Evolutionary conservation across 2,113 vertebrate species (phyloP).

Genomic region (Carassius gibelio): DNA sequence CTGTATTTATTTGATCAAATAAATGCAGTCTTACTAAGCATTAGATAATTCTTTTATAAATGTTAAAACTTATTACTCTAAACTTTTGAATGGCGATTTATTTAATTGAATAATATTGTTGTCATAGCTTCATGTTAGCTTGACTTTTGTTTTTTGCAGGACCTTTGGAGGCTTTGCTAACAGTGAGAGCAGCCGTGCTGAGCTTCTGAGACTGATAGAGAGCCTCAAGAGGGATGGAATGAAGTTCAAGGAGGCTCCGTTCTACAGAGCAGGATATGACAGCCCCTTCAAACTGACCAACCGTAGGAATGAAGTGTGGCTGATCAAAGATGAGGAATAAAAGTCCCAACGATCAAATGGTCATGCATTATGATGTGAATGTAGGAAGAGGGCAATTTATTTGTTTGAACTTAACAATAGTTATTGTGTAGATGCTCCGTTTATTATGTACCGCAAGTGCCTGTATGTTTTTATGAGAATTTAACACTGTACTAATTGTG

Average conservation of each 20-base stretch:
- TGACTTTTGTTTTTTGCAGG: conserved; percentile 60
- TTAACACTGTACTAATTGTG: neutral
- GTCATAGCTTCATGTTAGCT: neutral
- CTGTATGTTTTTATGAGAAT: conserved; percentile 1
- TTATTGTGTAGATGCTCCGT: neutral
- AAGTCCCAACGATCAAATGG: neutral
- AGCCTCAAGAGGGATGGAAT: conserved; percentile 77
- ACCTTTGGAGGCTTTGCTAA: conserved; percentile 76
- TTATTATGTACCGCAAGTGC: conserved; percentile 21
- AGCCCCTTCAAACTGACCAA: conserved; percentile 80
- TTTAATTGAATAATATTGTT: neutral
- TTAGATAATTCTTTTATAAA: neutral
- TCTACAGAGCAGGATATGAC: conserved; percentile 78
- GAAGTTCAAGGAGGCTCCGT: conserved; percentile 74
- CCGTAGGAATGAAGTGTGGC: conserved; percentile 80
- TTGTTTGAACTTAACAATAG: neutral
- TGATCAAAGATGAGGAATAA: conserved; percentile 66
- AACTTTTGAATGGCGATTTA: neutral
- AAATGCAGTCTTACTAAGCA: too few species aligned
- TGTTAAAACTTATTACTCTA: neutral
- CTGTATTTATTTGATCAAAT: too few species aligned
- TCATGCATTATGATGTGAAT: neutral
- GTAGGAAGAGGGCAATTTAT: neutral
- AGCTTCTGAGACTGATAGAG: conserved; percentile 76
- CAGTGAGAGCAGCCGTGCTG: conserved; percentile 76